Conservation (phyloP, 2,113 vertebrate genomes). For the Tragelaphus buxtoni region DNA sequence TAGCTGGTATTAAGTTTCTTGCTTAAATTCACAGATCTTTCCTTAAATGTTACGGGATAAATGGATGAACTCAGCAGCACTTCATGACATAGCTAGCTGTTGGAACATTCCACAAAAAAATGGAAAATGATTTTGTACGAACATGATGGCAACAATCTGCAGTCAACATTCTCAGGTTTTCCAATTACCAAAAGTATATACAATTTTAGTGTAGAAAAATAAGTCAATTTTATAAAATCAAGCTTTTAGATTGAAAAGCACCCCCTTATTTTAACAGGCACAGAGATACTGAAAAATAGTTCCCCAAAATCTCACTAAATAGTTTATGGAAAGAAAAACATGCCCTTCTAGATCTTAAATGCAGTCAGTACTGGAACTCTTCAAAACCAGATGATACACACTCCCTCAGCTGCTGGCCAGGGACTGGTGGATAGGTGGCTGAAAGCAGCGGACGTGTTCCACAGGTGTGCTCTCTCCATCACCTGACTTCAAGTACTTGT, state of each 20-base stretch:
- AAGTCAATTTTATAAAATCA: slow-evolving; percentile 81
- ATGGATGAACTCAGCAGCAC: slow-evolving; percentile 15
- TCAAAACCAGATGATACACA: neutral
- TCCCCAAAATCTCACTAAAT: slow-evolving; percentile 45
- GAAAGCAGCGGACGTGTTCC: slow-evolving; percentile 97
- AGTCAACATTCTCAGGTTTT: slow-evolving; percentile 32
- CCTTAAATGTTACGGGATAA: slow-evolving; percentile 24
- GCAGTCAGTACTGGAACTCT: neutral
- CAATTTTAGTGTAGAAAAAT: slow-evolving; percentile 84
- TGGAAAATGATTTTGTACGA: neutral
- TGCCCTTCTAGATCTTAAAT: neutral
- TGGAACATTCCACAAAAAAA: neutral
- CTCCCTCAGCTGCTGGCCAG: slow-evolving; percentile 91
- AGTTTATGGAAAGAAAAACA: neutral
- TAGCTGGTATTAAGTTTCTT: slow-evolving; percentile 54
- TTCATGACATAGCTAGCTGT: neutral
- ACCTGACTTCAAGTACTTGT: slow-evolving; percentile 96
- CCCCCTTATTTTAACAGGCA: slow-evolving; percentile 44
- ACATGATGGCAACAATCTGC: neutral
- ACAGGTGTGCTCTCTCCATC: slow-evolving; percentile 96
- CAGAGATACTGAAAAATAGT: slow-evolving; percentile 63
- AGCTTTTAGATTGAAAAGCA: slow-evolving; percentile 69
- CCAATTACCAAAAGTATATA: slow-evolving; percentile 78
- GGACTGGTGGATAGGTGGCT: slow-evolving; percentile 98
- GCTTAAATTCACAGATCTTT: neutral